Conservation (phyloP, 2,888 invertebrate genomes). For the Spilosoma lubricipeda region DNA sequence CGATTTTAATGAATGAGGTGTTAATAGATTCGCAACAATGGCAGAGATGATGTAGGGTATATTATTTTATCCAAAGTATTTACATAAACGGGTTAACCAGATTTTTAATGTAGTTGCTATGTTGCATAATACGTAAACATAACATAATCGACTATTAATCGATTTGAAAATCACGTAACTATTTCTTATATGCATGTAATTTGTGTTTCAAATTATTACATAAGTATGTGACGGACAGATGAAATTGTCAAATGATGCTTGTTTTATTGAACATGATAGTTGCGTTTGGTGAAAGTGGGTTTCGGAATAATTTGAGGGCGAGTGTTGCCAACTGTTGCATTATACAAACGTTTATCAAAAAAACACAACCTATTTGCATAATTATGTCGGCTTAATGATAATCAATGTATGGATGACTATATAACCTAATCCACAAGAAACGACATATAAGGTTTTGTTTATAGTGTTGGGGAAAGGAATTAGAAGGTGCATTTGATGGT, state of each 20-base stretch:
- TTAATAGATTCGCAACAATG: too few relatives aligned
- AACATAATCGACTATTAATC: slow-evolving; percentile 20
- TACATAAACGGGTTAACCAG: neutral
- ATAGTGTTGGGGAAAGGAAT: too few relatives aligned
- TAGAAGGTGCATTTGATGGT: too few relatives aligned
- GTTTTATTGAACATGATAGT: slow-evolving; percentile 43
- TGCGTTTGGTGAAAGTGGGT: slow-evolving; percentile 57
- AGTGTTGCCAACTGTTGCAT: slow-evolving; percentile 38
- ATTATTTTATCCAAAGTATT: too few relatives aligned
- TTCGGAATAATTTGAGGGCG: slow-evolving; percentile 54
- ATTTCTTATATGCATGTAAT: slow-evolving; percentile 34
- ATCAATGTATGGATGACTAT: neutral
- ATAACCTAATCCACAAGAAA: neutral
- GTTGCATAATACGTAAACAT: neutral
- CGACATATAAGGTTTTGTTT: neutral
- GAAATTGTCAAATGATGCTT: slow-evolving; percentile 45
- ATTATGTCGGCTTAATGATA: slow-evolving; percentile 16
- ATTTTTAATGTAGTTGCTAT: neutral
- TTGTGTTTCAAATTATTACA: slow-evolving; percentile 42
- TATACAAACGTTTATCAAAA: slow-evolving; percentile 42
- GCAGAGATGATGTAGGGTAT: too few relatives aligned
- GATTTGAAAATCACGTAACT: slow-evolving; percentile 34
- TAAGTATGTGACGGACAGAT: slow-evolving; percentile 29
- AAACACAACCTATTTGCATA: slow-evolving; percentile 21
- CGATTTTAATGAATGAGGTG: too few relatives aligned